phyloP scores from a whole-genome alignment of 2,797 vertebrate genomes.

The Sebastes steindachneri region DNA sequence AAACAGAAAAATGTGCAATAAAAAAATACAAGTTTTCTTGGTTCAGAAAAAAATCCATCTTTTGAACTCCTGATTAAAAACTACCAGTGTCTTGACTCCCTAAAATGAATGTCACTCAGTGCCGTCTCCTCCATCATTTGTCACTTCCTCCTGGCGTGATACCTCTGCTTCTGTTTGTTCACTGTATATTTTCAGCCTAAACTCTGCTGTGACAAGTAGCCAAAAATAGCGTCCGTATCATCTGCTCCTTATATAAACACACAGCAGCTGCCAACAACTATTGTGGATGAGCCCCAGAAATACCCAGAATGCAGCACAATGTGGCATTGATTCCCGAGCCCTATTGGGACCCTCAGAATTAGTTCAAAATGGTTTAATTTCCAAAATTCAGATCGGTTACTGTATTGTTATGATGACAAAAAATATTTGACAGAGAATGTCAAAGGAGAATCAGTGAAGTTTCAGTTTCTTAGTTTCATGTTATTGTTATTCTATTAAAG shows the following conservation, averaged over 20 bases:
- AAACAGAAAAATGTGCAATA: background rate
- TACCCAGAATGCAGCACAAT: constrained; percentile 50
- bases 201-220: constrained; percentile 42
- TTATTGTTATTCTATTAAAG: background rate
- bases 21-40: background rate
- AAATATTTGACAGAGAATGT: background rate
- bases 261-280: constrained; percentile 55
- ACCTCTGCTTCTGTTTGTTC: constrained; percentile 19
- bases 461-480: background rate
- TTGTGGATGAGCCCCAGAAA: constrained; percentile 53
- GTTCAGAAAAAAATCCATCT: constrained; percentile 1
- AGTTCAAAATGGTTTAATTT: constrained; percentile 28
- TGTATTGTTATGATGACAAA: constrained; percentile 6
- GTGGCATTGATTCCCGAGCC: constrained; percentile 30
- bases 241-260: constrained; percentile 70
- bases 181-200: constrained; percentile 45
- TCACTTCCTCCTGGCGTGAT: constrained; percentile 23
- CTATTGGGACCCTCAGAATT: constrained; percentile 9
- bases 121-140: constrained; percentile 22
- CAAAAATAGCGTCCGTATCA: constrained; percentile 65
- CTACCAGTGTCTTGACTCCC: background rate
- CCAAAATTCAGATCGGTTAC: constrained; percentile 6
- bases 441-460: background rate
- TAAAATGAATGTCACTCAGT: background rate
- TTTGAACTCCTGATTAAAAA: background rate